Conservation (phyloP, 2,113 vertebrate species). For the Progne subis region DNA sequence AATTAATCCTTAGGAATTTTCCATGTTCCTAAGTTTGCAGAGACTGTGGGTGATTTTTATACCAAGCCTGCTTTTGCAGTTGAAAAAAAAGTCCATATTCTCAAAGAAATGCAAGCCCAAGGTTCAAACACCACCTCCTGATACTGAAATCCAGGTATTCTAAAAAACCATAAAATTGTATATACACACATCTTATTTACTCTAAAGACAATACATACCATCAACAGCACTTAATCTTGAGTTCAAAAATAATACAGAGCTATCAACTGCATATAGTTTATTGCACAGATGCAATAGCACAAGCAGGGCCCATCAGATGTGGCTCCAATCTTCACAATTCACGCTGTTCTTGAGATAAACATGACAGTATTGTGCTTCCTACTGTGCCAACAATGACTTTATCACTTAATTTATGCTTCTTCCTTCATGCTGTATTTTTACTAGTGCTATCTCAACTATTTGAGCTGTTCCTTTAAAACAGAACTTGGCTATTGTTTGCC, state of each 20-base stretch:
- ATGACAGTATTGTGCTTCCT: background rate
- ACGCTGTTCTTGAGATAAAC: background rate
- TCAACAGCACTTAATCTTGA: background rate
- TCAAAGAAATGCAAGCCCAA: background rate
- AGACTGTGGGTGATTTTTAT: background rate
- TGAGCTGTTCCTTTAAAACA: background rate
- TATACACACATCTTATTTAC: background rate
- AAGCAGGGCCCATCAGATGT: rapidly evolving
- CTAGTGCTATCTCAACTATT: background rate
- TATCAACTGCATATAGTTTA: background rate
- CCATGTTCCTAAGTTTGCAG: background rate
- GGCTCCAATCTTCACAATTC: background rate
- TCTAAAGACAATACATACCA: background rate
- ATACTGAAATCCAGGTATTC: background rate
- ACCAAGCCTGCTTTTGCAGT: background rate
- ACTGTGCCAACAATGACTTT: background rate
- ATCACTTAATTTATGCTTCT: background rate
- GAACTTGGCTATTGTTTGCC: background rate
- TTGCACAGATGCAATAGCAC: background rate
- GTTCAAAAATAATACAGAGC: background rate
- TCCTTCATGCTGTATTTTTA: background rate
- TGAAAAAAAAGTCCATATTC: background rate
- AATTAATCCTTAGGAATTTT: background rate
- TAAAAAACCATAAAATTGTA: background rate
- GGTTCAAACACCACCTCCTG: background rate